These are phyloP conservation scores for Anoplius nigerrimus DNA, from an alignment of 2,888 invertebrate genomes.

Conservation along the genomic window DNA sequence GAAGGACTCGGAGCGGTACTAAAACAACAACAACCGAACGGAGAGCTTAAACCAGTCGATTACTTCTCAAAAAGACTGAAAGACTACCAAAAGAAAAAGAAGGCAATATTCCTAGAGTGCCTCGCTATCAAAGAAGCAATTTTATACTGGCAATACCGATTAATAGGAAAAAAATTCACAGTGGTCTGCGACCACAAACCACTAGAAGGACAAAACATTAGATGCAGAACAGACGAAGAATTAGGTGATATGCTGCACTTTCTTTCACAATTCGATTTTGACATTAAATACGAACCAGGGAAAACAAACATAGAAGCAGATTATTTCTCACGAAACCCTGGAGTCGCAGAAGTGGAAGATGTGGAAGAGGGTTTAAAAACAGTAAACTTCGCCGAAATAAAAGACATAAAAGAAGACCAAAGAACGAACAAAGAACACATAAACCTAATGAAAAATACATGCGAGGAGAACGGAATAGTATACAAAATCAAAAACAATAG, in stretches of 20 bases:
- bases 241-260: slow-evolving; percentile 41
- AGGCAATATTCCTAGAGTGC: slow-evolving; percentile 48
- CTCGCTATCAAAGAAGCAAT: slow-evolving; percentile 48
- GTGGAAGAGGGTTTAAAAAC: slow-evolving; percentile 11
- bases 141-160: slow-evolving; percentile 45
- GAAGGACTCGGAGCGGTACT: background rate
- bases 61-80: slow-evolving; percentile 26
- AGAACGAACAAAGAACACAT: slow-evolving; percentile 3
- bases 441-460: background rate
- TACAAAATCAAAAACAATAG: slow-evolving; percentile 27
- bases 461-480: slow-evolving; percentile 14
- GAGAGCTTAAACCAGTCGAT: background rate
- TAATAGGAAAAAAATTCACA: slow-evolving; percentile 43
- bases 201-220: slow-evolving; percentile 47
- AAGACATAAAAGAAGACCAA: slow-evolving; percentile 20
- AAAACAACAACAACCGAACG: background rate
- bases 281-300: slow-evolving; percentile 45
- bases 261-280: slow-evolving; percentile 51
- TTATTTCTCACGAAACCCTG: slow-evolving; percentile 38
- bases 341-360: background rate
- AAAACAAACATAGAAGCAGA: slow-evolving; percentile 43
- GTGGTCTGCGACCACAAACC: slow-evolving; percentile 47
- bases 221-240: slow-evolving; percentile 43
- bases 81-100: slow-evolving; percentile 37
- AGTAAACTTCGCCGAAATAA: slow-evolving; percentile 13